Base-by-base conservation (phyloP, 2,888 invertebrate species). In the Tiphia femorata region DNA sequence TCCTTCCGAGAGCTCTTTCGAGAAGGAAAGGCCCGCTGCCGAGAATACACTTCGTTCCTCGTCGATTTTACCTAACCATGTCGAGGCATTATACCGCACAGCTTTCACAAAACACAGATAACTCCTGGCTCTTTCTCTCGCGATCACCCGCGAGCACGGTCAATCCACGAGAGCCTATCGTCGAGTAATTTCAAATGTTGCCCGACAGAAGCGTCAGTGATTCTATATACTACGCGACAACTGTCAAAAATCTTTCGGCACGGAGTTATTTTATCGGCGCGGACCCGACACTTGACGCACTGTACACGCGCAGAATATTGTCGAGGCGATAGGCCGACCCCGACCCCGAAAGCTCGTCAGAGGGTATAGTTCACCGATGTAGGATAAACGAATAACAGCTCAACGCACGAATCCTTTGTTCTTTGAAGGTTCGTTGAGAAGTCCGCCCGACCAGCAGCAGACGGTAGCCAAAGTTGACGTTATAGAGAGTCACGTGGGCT, bases 371-470 rank as follows among this genome's bases (percentile, higher is more conserved):
- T 14, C 37, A 29, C 21, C n/a, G 49, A 21, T 42, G 48, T 56
- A 58, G 61, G 64, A 62, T 58, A 64, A 41, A 10, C 29, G 46
- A 38, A 44, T 41, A 49, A 40, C 59, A 43, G 25, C 14, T 10
- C n/a, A 52, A n/a, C n/a, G 41, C 40, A 37, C 30, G 47, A 41
- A 64, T 67, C 62, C 75, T 75, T 75, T 72, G 75, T 74, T 64
- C 67, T 60, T 57, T 38, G 48, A 64, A 43, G 51, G 60, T 51
- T 55, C 55, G 48, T 33, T 55, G 49, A 43, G 57, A 56, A 58
- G 46, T 66, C 49, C 38, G 43, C 38, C 51, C 52, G 57, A 56
- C 41, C 40, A 53, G 16, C 42, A 76, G 76, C 76, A 72, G 76
- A 65, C 64, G 50, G 60, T 55, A 27, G 46, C 51, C 47, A 21